Evolutionary conservation across 2,113 vertebrate species (phyloP).

Genomic region (Notothenia rossii): DNA sequence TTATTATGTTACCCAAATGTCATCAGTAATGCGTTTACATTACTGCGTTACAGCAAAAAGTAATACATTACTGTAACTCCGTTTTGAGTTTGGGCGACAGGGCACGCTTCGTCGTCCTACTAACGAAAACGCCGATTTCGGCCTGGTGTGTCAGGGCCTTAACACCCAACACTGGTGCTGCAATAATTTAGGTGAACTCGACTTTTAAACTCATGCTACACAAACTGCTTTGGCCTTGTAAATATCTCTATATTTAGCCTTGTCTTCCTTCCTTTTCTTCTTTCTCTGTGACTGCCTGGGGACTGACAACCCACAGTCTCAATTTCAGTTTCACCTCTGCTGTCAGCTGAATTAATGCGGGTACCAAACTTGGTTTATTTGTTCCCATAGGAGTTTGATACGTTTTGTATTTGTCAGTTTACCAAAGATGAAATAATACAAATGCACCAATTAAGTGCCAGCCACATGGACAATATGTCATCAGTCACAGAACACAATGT

Average conservation of each 20-base stretch:
- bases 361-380: neutral
- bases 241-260: constrained; percentile 2
- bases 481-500: neutral
- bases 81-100: too few relatives aligned
- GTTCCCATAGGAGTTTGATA: neutral
- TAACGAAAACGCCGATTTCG: too few relatives aligned
- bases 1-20: too few relatives aligned
- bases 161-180: too few relatives aligned
- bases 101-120: too few relatives aligned
- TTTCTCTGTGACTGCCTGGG: neutral
- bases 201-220: neutral
- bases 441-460: too few relatives aligned
- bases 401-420: neutral
- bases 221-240: neutral
- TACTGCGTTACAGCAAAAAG: too few relatives aligned
- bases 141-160: too few relatives aligned
- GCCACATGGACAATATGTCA: neutral
- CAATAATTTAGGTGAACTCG: neutral
- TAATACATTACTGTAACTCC: too few relatives aligned
- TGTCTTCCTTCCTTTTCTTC: constrained; percentile 7
- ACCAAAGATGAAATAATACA: neutral
- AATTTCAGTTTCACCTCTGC: constrained; percentile 1
- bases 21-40: too few relatives aligned
- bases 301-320: neutral
- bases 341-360: neutral